Evolutionary conservation across 2,113 vertebrate species (phyloP), one percentile per base, ranked within the genome.

Genomic region (Gobius niger): DNA sequence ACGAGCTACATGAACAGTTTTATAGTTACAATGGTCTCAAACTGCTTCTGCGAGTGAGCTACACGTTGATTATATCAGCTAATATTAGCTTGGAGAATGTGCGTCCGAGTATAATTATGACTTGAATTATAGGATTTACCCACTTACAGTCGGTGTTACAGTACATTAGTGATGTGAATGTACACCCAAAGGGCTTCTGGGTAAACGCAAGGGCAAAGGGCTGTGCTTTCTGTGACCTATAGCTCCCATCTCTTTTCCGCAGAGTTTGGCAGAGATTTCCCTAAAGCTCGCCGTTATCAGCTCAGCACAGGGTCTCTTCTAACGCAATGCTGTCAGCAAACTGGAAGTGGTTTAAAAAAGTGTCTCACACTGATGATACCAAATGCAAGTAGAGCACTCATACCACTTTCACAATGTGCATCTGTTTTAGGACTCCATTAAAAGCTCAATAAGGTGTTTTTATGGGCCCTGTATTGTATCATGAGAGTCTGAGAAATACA

Each of bases 261-360:
- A 60, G 85, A 85, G 84, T 83, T 85, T 87, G 73, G 70, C 67
- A 68, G 80, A 85, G 82, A 82, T 83, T 85, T 83, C 78, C 67
- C 73, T 64, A 74, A 86, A 90, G 85, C 83, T 67, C 73, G 67
- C 73, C 70, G 88, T 91, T 91, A 91, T 91, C 88, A 56, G 75
- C 50, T n/a, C 66, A 79, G 76, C 85, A 77, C 88, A 91, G 87
- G 82, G 91, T 85, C 77, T 72, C 65, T 49, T 69, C 75, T 91
- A 87, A 75, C 73, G 70, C 76, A 89, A 89, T 34, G 34, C n/a
- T 65, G 44, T 69, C 73, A 59, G 66, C 76, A 54, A 78, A 86
- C 81, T 79, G 78, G 57, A 78, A 61, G 60, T 19, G 18, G 24
- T 60, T 67, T 66, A 47, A 57, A 40, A 76, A 74, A 84, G 81